Conservation (phyloP, 2,113 vertebrate genomes). For the Brachypodius melanocephalos region DNA sequence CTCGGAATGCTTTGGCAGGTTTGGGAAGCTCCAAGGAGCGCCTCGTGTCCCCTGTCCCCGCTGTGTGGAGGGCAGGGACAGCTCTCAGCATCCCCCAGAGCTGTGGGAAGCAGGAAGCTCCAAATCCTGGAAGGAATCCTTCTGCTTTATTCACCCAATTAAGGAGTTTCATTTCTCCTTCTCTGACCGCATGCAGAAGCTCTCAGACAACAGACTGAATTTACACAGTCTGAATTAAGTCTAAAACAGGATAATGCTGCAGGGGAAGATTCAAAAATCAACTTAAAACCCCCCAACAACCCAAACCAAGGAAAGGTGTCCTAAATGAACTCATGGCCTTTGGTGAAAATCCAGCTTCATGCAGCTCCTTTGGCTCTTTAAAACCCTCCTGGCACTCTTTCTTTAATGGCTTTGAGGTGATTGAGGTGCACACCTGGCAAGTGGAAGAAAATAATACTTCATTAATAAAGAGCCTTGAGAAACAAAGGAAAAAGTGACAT, state of each 20-base stretch:
- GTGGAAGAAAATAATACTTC: neutral
- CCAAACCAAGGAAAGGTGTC: neutral
- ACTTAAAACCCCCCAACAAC: neutral
- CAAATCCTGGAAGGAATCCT: neutral
- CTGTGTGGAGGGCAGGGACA: neutral
- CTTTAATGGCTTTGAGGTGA: neutral
- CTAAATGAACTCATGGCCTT: fast-evolving
- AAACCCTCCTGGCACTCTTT: neutral
- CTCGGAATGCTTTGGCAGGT: neutral
- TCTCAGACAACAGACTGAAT: neutral
- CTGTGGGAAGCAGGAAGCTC: neutral
- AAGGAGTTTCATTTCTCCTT: neutral
- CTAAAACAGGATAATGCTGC: neutral
- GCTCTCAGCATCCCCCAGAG: neutral
- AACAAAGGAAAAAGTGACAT: neutral
- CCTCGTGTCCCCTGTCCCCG: neutral
- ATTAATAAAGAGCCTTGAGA: neutral
- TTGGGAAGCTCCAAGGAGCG: neutral
- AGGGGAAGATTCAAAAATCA: neutral
- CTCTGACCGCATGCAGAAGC: neutral
- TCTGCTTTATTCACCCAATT: neutral
- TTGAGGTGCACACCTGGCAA: neutral
- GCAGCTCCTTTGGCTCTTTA: neutral
- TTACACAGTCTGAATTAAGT: neutral
- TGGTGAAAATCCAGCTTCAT: neutral